Base-by-base conservation (phyloP, 1,140 invertebrate species). In the Panagrolaimus sp. region DNA sequence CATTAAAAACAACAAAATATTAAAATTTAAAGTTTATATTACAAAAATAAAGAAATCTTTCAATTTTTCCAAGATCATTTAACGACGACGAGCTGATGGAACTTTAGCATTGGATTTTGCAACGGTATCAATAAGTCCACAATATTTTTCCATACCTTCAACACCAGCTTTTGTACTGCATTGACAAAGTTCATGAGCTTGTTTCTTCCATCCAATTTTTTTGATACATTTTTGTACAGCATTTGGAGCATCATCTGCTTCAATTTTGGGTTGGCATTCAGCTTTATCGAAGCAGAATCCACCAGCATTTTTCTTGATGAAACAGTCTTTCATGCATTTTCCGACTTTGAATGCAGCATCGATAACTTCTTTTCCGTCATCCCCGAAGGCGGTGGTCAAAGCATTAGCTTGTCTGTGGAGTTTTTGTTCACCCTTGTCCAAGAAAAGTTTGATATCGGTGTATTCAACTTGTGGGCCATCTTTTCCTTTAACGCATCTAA, bases 191-290 rank as follows among this genome's bases (percentile, higher is more conserved):
- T 64, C 63, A 7, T 17, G 17, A 6, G 63, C 63, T 43, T 64
- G 28, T 14, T 43, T 64, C 28, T 64, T 64, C 63, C 63, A 64
- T 43, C 28, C 14, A 1, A 64, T 43, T 7, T 17, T 12, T 28
- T 64, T 64, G 15, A 43, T 32, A 17, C 63, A 64, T 12, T 64
- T 32, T 12, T 43, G 17, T 17, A 64, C 15, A n/a, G 17, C 43
- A n/a, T 64, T 64, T 9, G 28, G 8, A 38, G 63, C 63, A 9
- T 64, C 63, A 1, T 32, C 17, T 1, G 10, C 8, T 32, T 64
- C 63, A 12, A 64, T 43, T 17, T 43, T 14, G 12, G 63, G 63
- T n/a, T 64, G 63, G 63, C 63, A 71, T 71, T 69, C 44, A 17
- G 43, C 28, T 28, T 58, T 58, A 21, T 58, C 52, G 17, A 58